Evolutionary conservation across 2,113 vertebrate species (phyloP).

Genomic region (Colaptes auratus): DNA sequence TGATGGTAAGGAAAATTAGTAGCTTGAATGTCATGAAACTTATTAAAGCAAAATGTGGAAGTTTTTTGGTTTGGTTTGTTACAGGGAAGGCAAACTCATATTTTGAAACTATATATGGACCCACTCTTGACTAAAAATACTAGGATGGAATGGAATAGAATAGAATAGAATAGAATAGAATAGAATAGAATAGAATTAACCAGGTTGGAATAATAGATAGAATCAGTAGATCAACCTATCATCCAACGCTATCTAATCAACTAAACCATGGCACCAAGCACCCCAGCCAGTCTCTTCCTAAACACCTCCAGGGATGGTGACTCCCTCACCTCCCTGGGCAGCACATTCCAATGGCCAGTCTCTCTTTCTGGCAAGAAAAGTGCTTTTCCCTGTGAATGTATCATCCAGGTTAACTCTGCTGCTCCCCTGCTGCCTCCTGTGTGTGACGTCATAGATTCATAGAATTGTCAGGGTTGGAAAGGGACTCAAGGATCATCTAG

Average conservation of each 20-base stretch:
- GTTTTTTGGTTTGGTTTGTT: background rate
- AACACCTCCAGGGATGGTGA: no score
- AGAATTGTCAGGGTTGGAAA: no score
- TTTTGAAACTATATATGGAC: background rate
- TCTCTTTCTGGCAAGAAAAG: background rate
- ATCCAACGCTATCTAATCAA: no score
- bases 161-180: no score
- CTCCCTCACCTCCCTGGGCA: no score
- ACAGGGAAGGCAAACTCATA: background rate
- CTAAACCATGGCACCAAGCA: no score
- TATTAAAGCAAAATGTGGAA: background rate
- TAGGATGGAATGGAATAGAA: background rate
- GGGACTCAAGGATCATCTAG: no score
- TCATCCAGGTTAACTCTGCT: background rate
- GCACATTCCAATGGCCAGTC: no score
- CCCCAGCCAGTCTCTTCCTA: no score
- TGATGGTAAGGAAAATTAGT: background rate
- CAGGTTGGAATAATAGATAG: no score
- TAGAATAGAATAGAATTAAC: no score
- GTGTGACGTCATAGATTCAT: background rate
- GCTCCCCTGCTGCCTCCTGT: background rate
- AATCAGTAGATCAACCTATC: no score
- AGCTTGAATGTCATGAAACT: background rate
- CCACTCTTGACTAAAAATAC: background rate
- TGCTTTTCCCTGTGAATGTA: background rate